Evolutionary conservation across 2,888 invertebrate species (phyloP).

Genomic region (Platynereis dumerilii): DNA sequence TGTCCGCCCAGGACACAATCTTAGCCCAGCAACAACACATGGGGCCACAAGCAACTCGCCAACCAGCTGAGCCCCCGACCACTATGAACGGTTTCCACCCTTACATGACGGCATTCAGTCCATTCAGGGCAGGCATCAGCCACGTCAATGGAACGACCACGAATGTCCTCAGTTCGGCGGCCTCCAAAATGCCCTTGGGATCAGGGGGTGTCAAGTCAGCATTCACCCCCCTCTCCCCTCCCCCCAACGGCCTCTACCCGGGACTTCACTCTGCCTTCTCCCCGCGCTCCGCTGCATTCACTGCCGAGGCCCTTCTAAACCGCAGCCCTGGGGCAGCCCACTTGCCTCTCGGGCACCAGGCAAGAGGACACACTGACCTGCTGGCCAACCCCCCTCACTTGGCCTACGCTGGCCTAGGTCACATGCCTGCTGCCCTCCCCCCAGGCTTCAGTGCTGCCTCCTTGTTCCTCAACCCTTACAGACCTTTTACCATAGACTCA

Average conservation of each 20-base stretch:
- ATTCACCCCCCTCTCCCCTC: slow-evolving; percentile 56
- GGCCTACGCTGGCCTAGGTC: slow-evolving; percentile 29
- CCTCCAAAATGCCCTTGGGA: slow-evolving; percentile 11
- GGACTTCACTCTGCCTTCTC: slow-evolving; percentile 55
- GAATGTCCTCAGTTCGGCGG: neutral
- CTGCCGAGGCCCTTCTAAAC: slow-evolving; percentile 34
- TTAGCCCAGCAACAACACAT: slow-evolving; percentile 46
- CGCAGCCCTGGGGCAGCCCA: slow-evolving; percentile 13
- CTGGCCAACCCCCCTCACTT: slow-evolving; percentile 17
- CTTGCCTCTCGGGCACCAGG: slow-evolving; percentile 2
- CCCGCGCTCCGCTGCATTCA: slow-evolving; percentile 43
- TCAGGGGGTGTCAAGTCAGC: slow-evolving; percentile 58
- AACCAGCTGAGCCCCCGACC: neutral
- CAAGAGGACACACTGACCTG: slow-evolving; percentile 9
- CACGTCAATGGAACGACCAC: slow-evolving; percentile 14
- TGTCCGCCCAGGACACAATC: slow-evolving; percentile 62
- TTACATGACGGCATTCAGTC: slow-evolving; percentile 26
- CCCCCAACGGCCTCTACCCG: slow-evolving; percentile 36
- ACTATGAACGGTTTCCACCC: slow-evolving; percentile 19
- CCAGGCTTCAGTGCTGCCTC: slow-evolving; percentile 27
- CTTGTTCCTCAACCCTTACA: slow-evolving; percentile 33
- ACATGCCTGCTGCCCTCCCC: slow-evolving; percentile 16
- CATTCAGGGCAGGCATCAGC: slow-evolving; percentile 25
- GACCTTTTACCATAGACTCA: slow-evolving; percentile 27
- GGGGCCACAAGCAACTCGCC: neutral